Base-by-base conservation (phyloP, 2,797 vertebrate genomes). In the Nyctalus aviator region DNA sequence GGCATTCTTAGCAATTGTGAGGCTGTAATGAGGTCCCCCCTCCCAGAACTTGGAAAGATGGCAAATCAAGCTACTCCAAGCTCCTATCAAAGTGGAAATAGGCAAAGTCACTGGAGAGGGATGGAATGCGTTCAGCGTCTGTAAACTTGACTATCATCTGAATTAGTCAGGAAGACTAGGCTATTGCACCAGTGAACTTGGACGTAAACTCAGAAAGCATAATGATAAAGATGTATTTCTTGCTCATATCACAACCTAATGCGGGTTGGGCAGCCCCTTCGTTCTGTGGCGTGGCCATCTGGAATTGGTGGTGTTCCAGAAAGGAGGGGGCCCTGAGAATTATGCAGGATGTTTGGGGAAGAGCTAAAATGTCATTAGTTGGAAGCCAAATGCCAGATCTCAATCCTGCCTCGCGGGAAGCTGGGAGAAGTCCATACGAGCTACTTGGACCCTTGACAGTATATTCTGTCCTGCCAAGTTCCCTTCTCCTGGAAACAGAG, bases 121-220 rank as follows among this genome's bases (percentile, higher is more conserved):
- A 3, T 0, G 1, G 55, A 7, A 10, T 0, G 4, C 0, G 20
- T 23, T 41, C 23, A 0, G 0, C 1, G 12, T 20, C 41, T 23
- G 6, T 57, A 8, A 30, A 32, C 8, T 30, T 17, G 5, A 21
- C n/a, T 8, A 3, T 6, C 41, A 0, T 55, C 62, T 27, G 27
- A 30, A 25, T 35, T 8, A 1, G 27, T 32, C 11, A 0, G 50
- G 41, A 6, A 69, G 57, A 18, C 68, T 4, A 2, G 21, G 14
- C 32, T n/a, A 2, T 3, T 46, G 50, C 35, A 86, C 50, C 35
- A 7, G 0, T 25, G 32, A 59, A 20, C 37, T 73, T 11, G 0
- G 27, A 71, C 69, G 46, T 8, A 6, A 46, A 35, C 46, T 9
- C 50, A n/a, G 69, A 64, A 55, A 13, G 72, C 14, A 4, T 13